Evolutionary conservation across 2,113 vertebrate genomes (phyloP), one percentile per base, ranked within the genome.

Genomic region (Trogon surrucura): DNA sequence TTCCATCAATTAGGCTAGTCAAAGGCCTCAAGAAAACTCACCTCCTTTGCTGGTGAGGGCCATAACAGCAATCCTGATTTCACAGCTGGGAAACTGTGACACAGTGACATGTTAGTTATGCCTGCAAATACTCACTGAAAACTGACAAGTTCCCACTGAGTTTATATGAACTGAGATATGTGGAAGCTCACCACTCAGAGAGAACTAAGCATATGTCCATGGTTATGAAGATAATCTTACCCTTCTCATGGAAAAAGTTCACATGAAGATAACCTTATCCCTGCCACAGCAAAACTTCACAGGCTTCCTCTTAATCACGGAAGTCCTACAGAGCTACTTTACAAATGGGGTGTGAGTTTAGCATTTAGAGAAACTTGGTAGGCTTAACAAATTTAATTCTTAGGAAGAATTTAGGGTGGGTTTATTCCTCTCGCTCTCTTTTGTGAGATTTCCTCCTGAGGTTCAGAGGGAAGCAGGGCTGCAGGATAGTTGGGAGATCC

Each of bases 21-120:
- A 81, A 75, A 92, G 29, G 6, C n/a, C 48, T 75, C 10, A 4
- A 32, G 45, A 75, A 44, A 67, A 69, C 20, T 60, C 1, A 20
- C 36, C n/a, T 71, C 12, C 15, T 80, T 88, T 77, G 15, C 36
- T 74, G 14, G 16, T 22, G 56, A 83, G 44, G 29, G 7, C 18
- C 34, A 9, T 5, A 77, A 29, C 6, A 88, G 22, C 34, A 81
- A 70, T 25, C 45, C 58, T 75, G 21, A 53, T 82, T 72, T 87
- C 81, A 51, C 38, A 70, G 22, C 41, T 47, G 25, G 67, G 48
- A 77, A 80, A 54, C 47, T 70, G 57, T 79, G 75, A 80, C 48
- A 58, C 20, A 18, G 10, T 61, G 86, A 64, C 0, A 0, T 41
- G 8, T 79, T 45, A 36, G 5, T 82, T 2, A 4, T 4, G 6